A percentile compares a stretch with the other conserved stretches of the same genome.
phyloP scores from a whole-genome alignment of 2,797 vertebrate species.

The Pteropus rufus region DNA sequence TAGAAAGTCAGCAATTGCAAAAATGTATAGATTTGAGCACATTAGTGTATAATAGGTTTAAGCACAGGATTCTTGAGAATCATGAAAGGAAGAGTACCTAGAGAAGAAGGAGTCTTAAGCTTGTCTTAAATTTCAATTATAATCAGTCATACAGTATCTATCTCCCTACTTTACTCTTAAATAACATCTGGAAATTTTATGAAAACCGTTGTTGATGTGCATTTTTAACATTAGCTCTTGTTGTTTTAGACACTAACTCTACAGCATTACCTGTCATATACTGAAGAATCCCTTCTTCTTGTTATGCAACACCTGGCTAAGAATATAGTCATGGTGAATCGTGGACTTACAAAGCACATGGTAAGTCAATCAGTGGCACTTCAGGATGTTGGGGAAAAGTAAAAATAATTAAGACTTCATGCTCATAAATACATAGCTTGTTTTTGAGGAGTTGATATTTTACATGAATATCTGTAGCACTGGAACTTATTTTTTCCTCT shows the following conservation, averaged over 20 bases:
- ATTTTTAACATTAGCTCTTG: not conserved
- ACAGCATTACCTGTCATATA: conserved; percentile 86
- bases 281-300: conserved; percentile 83
- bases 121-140: not conserved
- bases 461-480: not conserved
- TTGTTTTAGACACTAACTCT: conserved; percentile 84
- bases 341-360: conserved; percentile 84
- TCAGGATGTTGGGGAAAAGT: not conserved
- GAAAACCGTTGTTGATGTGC: not conserved
- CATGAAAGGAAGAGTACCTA: not conserved
- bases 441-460: not conserved
- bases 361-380: conserved; percentile 77
- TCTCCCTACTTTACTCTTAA: not conserved
- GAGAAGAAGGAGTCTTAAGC: not conserved
- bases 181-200: not conserved
- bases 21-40: not conserved
- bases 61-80: not conserved
- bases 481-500: not conserved
- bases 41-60: not conserved
- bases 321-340: conserved; percentile 88
- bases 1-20: not conserved
- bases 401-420: not conserved
- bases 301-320: conserved; percentile 90
- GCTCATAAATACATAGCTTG: not conserved
- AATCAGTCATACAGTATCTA: not conserved